Base-by-base conservation (phyloP, 2,888 invertebrate genomes). In the Rhamphomyia laevipes region DNA sequence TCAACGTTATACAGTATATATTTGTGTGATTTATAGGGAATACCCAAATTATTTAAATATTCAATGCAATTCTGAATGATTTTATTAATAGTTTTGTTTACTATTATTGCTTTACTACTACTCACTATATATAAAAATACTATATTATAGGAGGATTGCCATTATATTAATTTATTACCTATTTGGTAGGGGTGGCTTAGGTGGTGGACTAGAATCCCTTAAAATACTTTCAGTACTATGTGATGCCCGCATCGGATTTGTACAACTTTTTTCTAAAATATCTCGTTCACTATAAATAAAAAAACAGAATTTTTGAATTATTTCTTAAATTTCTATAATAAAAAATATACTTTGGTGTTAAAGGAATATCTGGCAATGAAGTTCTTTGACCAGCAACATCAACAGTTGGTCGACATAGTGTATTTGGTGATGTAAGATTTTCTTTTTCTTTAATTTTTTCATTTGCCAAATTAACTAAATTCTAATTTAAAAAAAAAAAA, bases 181-280 rank as follows among this genome's bases (percentile, higher is more conserved):
- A 60, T 80, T 81, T 49, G 92, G 90, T 59, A 92, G 75, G 47
- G 92, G 91, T 45, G 93, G 92, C 72, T 93, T 92, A 12, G 91
- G 90, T 51, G 90, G 89, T 51, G 86, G 86, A 68, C 78, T 80
- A 55, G 83, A 73, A 63, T 81, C 80, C 62, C 77, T 73, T 61
- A 88, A 71, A 59, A 88, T 82, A 37, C 86, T 86, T 70, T 89
- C 88, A 6, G 86, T 82, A 59, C 87, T 87, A 65, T 87, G 86
- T 46, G 87, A 86, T 47, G 80, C 83, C 56, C 84, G 77, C 54
- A 86, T 81, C 51, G 80, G 77, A 62, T 71, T 74, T 55, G 68
- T 70, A 59, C 69, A 67, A 57, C 73, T 71, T 59, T 71, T 67
- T 54, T 70, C 70, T 53, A 70, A 63, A 51, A 63, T 68, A 60